These are phyloP conservation scores for Drosophila atripex DNA, from an alignment of 2,888 invertebrate genomes.

Conservation along the genomic window DNA sequence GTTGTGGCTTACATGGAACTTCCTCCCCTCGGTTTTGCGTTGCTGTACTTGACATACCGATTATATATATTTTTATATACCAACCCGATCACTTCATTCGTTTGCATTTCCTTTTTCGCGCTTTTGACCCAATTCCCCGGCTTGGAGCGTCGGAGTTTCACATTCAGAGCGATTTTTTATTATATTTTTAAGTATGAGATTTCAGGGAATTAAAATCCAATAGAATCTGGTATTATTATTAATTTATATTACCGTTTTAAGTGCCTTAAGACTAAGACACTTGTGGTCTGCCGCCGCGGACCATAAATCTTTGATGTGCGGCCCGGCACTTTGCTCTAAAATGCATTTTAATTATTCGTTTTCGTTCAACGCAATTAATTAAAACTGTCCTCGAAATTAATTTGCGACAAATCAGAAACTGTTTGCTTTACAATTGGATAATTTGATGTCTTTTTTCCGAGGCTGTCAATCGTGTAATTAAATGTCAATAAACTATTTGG, in stretches of 20 bases:
- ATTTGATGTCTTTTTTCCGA: slow-evolving; percentile 10
- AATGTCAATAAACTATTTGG: slow-evolving; percentile 57
- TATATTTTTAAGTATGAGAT: slow-evolving; percentile 13
- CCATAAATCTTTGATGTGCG: slow-evolving; percentile 34
- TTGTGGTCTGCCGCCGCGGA: slow-evolving; percentile 7
- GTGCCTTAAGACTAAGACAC: slow-evolving; percentile 12
- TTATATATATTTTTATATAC: slow-evolving; percentile 21
- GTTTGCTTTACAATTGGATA: slow-evolving; percentile 10
- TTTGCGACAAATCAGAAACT: slow-evolving; percentile 6
- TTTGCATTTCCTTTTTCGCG: no score
- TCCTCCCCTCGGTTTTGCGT: slow-evolving; percentile 7
- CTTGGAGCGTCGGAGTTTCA: slow-evolving; percentile 49
- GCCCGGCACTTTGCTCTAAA: slow-evolving; percentile 11
- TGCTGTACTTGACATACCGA: slow-evolving; percentile 11
- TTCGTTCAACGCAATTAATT: slow-evolving; percentile 11
- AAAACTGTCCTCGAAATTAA: slow-evolving; percentile 21
- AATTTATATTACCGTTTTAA: slow-evolving; percentile 17
- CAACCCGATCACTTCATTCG: slow-evolving; percentile 44
- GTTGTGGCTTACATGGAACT: slow-evolving; percentile 9
- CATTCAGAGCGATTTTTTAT: slow-evolving; percentile 20
- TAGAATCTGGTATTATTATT: slow-evolving; percentile 11
- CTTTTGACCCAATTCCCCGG: slow-evolving; percentile 58
- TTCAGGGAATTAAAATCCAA: slow-evolving; percentile 27
- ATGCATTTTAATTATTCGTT: slow-evolving; percentile 4
- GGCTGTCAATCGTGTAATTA: slow-evolving; percentile 12